These are phyloP conservation scores for Xenopus laevis DNA, from an alignment of 2,113 vertebrate genomes.

Conservation along the genomic window DNA sequence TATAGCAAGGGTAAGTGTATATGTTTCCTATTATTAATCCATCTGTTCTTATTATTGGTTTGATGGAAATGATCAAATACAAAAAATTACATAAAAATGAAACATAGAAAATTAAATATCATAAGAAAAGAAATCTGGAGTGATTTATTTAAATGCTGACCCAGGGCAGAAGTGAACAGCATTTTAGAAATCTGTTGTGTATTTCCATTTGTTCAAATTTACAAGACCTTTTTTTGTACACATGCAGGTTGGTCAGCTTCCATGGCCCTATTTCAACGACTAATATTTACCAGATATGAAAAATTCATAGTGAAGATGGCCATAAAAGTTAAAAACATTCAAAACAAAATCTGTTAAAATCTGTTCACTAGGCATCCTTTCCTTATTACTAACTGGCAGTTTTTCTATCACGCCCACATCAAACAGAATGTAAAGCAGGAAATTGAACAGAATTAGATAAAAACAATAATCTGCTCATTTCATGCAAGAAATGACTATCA, in stretches of 20 bases:
- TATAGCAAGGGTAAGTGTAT: too few relatives aligned
- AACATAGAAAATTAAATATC: too few relatives aligned
- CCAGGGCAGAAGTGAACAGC: slow-evolving; percentile 12
- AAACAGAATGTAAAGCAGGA: slow-evolving; percentile 51
- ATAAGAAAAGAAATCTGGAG: slow-evolving; percentile 9
- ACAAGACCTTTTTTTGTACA: slow-evolving; percentile 35
- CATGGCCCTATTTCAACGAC: slow-evolving; percentile 32
- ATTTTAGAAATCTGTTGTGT: slow-evolving; percentile 37
- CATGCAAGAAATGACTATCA: slow-evolving; percentile 30
- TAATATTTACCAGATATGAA: slow-evolving; percentile 46
- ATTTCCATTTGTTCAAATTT: slow-evolving; percentile 43
- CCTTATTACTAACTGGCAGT: slow-evolving; percentile 44
- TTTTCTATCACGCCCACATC: slow-evolving; percentile 48
- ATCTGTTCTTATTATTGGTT: background rate
- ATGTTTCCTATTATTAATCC: background rate
- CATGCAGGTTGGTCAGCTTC: slow-evolving; percentile 34
- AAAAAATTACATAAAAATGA: too few relatives aligned
- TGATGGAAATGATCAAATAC: slow-evolving; percentile 3
- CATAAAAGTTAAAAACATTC: slow-evolving; percentile 39
- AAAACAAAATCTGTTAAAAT: slow-evolving; percentile 25
- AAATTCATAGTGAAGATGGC: slow-evolving; percentile 39
- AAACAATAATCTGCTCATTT: slow-evolving; percentile 53
- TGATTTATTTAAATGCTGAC: slow-evolving; percentile 23
- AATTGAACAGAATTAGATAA: slow-evolving; percentile 55
- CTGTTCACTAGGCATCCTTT: slow-evolving; percentile 20